Percentiles rank a stretch among this genome's conserved stretches.
phyloP scores from a whole-genome alignment of 1,140 invertebrate genomes.

The Drosophila grimshawi region DNA sequence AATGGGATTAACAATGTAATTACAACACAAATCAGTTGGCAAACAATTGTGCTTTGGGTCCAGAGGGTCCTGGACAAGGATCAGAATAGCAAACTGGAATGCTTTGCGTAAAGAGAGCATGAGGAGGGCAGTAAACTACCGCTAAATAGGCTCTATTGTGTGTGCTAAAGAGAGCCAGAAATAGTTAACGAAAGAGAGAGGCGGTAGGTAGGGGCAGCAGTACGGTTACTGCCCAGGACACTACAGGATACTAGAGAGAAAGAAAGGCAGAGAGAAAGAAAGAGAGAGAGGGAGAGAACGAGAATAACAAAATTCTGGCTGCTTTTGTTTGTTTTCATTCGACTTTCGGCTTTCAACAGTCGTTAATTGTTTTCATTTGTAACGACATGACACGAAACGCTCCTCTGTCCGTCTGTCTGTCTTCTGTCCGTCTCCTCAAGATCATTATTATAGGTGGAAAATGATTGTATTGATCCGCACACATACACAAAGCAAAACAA shows the following conservation, averaged over 20 bases:
- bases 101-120: not conserved
- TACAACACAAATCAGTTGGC: constrained; percentile 64
- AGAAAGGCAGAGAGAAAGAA: too few species aligned
- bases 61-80: not conserved
- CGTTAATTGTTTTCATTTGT: constrained; percentile 79
- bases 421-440: constrained; percentile 46
- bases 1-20: constrained; percentile 77
- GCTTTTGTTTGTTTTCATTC: constrained; percentile 65
- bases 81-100: too few species aligned
- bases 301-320: constrained; percentile 25
- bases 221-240: too few species aligned
- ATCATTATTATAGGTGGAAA: constrained; percentile 73
- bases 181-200: not conserved
- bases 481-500: constrained; percentile 46
- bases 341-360: constrained; percentile 66
- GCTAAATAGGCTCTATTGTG: constrained; percentile 71
- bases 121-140: constrained; percentile 10
- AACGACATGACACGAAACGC: constrained; percentile 61
- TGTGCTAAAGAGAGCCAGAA: not conserved
- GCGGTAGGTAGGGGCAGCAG: not conserved
- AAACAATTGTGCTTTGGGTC: constrained; percentile 29
- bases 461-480: constrained; percentile 70
- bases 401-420: too few species aligned
- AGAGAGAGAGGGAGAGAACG: not conserved
- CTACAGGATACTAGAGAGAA: too few species aligned